Base-by-base conservation (phyloP, 2,888 invertebrate species). In the Nomada ferruginata region DNA sequence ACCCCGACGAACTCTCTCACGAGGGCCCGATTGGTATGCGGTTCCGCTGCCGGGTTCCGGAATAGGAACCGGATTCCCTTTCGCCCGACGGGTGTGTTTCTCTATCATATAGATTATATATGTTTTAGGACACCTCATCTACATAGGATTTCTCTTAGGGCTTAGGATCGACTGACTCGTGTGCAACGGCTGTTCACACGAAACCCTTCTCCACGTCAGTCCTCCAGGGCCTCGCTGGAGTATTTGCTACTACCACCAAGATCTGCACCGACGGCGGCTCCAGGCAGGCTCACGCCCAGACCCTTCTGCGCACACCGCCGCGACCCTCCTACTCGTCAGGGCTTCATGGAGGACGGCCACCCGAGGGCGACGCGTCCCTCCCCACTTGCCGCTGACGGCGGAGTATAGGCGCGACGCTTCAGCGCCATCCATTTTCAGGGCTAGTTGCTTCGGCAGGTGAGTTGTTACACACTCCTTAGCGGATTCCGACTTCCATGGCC, bases 401-500 rank as follows among this genome's bases (percentile, higher is more conserved):
- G 93, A 93, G 95, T 94, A 94, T 95, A 94, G 94, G 95, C 92
- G 92, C 92, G 91, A 94, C 94, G 95, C 95, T 95, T 93, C 92
- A 95, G 95, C 95, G 95, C 95, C 95, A 95, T 95, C 95, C 95
- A 95, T 95, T 95, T 96, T 95, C 95, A 95, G 95, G 95, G 95
- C 95, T 95, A 94, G 95, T 95, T 94, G 94, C 94, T 95, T 95
- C 94, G 95, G 95, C 95, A 95, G 95, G 95, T 95, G 63, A 63
- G 11, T 53, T 47, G 64, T 47, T 65, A 65, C 64, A 64, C 44
- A 57, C 69, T 57, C 69, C 57, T 69, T 69, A 57, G 26, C 57
- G 69, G 57, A 69, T 95, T 95, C 95, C 96, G 95, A 96, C 96
- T 96, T 96, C 96, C 96, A 96, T 96, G 96, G 95, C 95, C 96